Evolutionary conservation across 2,797 vertebrate genomes (phyloP), one percentile per base, ranked within the genome.

Genomic region (Apogon talboti): DNA sequence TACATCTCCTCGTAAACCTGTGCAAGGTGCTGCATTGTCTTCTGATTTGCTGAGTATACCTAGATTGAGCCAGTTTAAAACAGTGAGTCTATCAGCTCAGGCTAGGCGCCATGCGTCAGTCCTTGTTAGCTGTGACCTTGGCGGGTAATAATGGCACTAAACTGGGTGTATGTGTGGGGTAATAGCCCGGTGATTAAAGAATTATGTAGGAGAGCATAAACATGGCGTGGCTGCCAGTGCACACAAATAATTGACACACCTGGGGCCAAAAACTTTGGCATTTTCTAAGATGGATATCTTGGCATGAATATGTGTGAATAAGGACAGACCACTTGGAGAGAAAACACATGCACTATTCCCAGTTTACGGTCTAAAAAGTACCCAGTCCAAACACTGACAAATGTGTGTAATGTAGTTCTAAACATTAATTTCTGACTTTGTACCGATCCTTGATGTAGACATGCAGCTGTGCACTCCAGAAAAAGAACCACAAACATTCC

Each of bases 71-170:
- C 81, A 64, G 76, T 87, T 88, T 85, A 79, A 91, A 92, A 89
- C 48, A 62, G 79, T 11, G 71, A 91, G 92, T 91, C 88, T 90
- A 91, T 94, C 91, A 92, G 91, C 44, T 51, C 52, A 16, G 72
- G 82, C 84, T 88, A 82, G 88, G 77, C 87, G 66, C 65, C 45
- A 82, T 66, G 77, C 80, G 66, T 84, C 86, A 78, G 81, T 81
- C 79, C 89, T 93, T 73, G 83, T 94, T 92, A 92, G 89, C 73
- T 37, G 38, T 92, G 92, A 94, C 94, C 93, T 95, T 94, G 93
- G 74, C 58, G 89, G 87, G 93, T 93, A 92, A 92, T 94, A 90
- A 93, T 87, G 86, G 72, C 79, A 83, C 84, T 87, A 92, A 92
- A 91, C 73, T 67, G 71, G 83, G 79, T 85, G 79, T 81, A 79